These are phyloP conservation scores for Echiichthys vipera DNA, from an alignment of 2,797 vertebrate species.

Conservation along the genomic window DNA sequence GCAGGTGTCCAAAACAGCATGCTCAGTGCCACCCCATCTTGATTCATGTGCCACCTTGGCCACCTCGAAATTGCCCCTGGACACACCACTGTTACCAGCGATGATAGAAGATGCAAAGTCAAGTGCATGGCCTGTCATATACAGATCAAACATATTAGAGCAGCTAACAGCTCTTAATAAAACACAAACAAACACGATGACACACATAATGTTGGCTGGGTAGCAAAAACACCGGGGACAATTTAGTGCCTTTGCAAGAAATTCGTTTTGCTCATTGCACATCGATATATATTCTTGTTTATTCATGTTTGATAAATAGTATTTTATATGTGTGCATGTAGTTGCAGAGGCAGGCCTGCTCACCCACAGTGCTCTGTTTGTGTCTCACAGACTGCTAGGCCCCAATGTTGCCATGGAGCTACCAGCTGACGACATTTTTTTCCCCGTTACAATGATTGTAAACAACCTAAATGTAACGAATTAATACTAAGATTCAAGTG, in stretches of 20 bases:
- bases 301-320: not conserved
- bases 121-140: constrained; percentile 4
- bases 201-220: not conserved
- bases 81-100: not conserved
- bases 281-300: not conserved
- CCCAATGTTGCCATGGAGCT: constrained; percentile 65
- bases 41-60: constrained; percentile 3
- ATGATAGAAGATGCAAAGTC: constrained; percentile 5
- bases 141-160: not conserved
- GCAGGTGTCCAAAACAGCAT: constrained; percentile 3
- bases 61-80: not conserved
- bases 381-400: constrained; percentile 68
- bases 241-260: not conserved
- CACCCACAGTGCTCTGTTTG: constrained; percentile 60
- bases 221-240: not conserved
- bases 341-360: constrained; percentile 57
- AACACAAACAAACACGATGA: not conserved
- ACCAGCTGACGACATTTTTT: constrained; percentile 41
- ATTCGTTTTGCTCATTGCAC: not conserved
- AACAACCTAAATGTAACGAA: constrained; percentile 37
- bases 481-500: not conserved
- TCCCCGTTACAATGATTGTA: constrained; percentile 24
- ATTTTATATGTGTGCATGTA: constrained; percentile 25
- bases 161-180: not conserved
- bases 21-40: constrained; percentile 3